These are phyloP conservation scores for Cotesia glomerata DNA, from an alignment of 1,140 invertebrate species.

Conservation along the genomic window DNA sequence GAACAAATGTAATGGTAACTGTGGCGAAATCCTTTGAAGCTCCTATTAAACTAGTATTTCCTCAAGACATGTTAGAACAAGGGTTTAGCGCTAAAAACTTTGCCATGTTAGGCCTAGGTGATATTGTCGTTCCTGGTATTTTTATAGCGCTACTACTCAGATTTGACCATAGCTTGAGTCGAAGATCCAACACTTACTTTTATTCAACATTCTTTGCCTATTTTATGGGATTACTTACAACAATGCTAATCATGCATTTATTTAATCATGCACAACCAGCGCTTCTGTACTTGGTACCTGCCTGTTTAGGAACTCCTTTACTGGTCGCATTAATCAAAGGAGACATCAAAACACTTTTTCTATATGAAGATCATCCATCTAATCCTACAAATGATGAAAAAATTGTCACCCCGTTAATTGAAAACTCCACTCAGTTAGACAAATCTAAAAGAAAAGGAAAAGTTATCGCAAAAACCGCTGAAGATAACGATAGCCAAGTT, in stretches of 20 bases:
- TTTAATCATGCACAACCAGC: conserved; percentile 99
- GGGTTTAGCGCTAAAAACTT: conserved; percentile 93
- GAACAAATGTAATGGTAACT: conserved; percentile 99
- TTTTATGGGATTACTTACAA: conserved; percentile 88
- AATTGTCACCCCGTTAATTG: background rate
- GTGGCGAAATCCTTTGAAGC: conserved; percentile 99
- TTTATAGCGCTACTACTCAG: conserved; percentile 96
- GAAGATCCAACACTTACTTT: conserved; percentile 91
- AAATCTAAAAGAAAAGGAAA: conserved; percentile 7
- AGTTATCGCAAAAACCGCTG: conserved; percentile 42
- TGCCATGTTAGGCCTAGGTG: conserved; percentile 98
- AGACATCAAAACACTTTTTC: conserved; percentile 88
- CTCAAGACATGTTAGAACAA: conserved; percentile 94
- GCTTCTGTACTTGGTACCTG: conserved; percentile 94
- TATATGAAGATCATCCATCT: conserved; percentile 75
- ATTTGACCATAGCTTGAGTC: conserved; percentile 92
- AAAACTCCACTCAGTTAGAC: background rate
- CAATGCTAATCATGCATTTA: conserved; percentile 97
- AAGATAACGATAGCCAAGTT: conserved; percentile 47
- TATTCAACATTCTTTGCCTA: conserved; percentile 94
- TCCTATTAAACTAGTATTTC: conserved; percentile 98
- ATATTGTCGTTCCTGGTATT: conserved; percentile 99
- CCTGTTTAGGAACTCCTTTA: conserved; percentile 90
- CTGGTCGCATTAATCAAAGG: conserved; percentile 87
- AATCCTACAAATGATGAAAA: too few species aligned